Conservation (phyloP, 2,888 invertebrate genomes). For the Macrosiphum euphorbiae region DNA sequence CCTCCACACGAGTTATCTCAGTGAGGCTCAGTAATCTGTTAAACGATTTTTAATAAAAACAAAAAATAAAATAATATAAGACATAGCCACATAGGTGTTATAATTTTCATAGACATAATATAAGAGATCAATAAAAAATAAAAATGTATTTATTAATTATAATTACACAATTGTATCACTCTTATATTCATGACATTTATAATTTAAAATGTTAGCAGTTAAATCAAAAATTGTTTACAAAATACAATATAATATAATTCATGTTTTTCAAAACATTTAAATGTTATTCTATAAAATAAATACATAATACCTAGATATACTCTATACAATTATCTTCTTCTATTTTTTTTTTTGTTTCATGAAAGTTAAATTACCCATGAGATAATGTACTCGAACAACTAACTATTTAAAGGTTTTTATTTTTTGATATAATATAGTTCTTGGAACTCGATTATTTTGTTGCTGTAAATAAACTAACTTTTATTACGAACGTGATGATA, state of each 20-base stretch:
- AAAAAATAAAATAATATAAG: no score
- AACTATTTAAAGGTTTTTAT: neutral
- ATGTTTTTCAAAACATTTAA: neutral
- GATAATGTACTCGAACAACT: neutral
- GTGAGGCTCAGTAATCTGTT: no score
- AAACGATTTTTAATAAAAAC: no score
- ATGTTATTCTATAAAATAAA: neutral
- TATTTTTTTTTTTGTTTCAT: neutral
- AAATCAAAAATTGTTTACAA: neutral
- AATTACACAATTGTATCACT: no score
- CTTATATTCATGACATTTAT: no score
- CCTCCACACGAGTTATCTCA: no score
- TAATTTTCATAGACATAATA: no score
- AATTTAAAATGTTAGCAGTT: neutral
- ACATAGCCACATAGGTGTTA: no score
- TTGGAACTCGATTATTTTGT: neutral
- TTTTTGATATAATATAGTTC: neutral
- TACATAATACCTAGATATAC: neutral
- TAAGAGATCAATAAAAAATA: neutral
- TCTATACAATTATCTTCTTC: neutral
- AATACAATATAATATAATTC: neutral
- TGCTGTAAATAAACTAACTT: neutral
- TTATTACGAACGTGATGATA: neutral
- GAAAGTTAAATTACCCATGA: neutral
- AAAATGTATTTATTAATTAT: neutral